Conservation (phyloP, 2,113 vertebrate genomes). For the Corythoichthys intestinalis region DNA sequence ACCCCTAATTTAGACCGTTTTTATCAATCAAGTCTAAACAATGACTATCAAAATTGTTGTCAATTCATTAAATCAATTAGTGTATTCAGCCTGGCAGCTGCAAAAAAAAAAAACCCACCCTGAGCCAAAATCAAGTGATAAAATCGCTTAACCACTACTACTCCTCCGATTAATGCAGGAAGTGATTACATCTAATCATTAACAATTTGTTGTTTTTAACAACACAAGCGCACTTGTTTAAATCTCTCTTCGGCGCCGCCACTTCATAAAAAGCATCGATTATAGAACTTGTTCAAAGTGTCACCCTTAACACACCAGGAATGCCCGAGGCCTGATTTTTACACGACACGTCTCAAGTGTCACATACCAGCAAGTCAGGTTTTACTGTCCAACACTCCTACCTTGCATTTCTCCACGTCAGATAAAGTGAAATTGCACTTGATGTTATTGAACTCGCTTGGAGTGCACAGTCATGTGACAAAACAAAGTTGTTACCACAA, state of each 20-base stretch:
- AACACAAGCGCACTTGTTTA: neutral
- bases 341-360: neutral
- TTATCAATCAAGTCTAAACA: too few species aligned
- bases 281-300: neutral
- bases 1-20: too few species aligned
- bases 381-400: neutral
- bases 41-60: too few species aligned
- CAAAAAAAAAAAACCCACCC: too few species aligned
- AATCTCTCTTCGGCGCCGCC: neutral
- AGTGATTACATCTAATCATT: neutral
- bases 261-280: too few species aligned
- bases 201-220: neutral
- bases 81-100: too few species aligned
- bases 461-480: constrained; percentile 28
- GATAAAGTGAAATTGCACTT: constrained; percentile 10
- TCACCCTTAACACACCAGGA: neutral
- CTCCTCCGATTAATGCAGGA: neutral
- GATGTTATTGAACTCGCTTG: constrained; percentile 6
- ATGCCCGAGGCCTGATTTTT: neutral
- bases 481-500: constrained; percentile 11
- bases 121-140: too few species aligned
- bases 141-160: too few species aligned
- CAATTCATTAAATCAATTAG: too few species aligned
- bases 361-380: neutral
- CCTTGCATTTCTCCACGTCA: neutral